Conservation (phyloP, 2,888 invertebrate species). For the Eretmocerus hayati region DNA sequence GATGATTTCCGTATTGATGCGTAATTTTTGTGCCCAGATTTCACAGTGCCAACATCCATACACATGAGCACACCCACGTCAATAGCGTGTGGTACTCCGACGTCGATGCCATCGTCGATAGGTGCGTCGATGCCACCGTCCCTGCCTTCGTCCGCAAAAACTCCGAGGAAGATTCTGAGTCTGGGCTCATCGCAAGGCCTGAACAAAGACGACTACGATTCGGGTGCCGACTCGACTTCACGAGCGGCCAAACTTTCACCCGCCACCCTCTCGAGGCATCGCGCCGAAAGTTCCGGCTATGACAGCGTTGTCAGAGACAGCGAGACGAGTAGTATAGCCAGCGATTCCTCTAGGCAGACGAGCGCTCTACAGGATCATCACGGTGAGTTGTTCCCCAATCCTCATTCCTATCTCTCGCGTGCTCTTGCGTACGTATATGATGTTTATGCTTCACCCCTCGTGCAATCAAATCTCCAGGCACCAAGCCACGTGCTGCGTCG, state of each 20-base stretch:
- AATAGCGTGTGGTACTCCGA: too few species aligned
- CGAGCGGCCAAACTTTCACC: constrained; percentile 75
- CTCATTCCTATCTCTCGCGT: not conserved
- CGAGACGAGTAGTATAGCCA: constrained; percentile 81
- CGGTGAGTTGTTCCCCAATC: constrained; percentile 28
- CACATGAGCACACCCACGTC: constrained; percentile 58
- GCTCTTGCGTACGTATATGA: not conserved
- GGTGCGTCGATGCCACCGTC: constrained; percentile 48
- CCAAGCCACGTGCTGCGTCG: not conserved
- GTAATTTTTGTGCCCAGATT: not conserved
- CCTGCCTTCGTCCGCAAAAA: constrained; percentile 57
- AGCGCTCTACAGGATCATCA: constrained; percentile 45
- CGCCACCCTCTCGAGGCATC: constrained; percentile 63
- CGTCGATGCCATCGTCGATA: constrained; percentile 1
- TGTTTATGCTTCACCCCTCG: not conserved
- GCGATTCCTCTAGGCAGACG: constrained; percentile 54
- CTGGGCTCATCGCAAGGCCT: constrained; percentile 60
- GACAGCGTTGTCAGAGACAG: constrained; percentile 85
- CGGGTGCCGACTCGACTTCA: constrained; percentile 77
- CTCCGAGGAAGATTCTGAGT: constrained; percentile 57
- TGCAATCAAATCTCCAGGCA: not conserved
- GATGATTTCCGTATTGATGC: not conserved
- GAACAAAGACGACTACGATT: constrained; percentile 73
- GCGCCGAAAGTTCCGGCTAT: constrained; percentile 81
- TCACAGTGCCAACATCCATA: constrained; percentile 30